phyloP scores from a whole-genome alignment of 2,888 invertebrate genomes.

The Diachrysia chrysitis region DNA sequence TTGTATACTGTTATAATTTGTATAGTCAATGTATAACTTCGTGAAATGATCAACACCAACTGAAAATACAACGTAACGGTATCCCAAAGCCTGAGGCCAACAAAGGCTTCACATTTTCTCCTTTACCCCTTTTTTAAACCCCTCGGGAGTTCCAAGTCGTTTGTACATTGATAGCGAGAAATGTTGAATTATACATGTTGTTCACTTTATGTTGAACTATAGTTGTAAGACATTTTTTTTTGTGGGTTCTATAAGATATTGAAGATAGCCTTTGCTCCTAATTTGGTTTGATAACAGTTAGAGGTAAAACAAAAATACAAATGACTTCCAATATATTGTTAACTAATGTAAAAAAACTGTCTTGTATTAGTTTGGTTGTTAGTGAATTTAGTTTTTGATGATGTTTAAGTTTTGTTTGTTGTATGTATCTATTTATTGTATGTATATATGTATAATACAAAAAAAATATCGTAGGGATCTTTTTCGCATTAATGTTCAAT shows the following conservation, averaged over 20 bases:
- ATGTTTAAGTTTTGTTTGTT: too few relatives aligned
- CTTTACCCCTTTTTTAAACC: not conserved
- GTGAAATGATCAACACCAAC: not conserved
- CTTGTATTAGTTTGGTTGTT: too few relatives aligned
- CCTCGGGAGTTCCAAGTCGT: not conserved
- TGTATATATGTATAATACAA: too few relatives aligned
- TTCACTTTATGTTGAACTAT: not conserved
- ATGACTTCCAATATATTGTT: too few relatives aligned
- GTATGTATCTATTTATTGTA: too few relatives aligned
- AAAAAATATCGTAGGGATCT: too few relatives aligned
- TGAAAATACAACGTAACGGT: not conserved
- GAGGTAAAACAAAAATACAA: too few relatives aligned
- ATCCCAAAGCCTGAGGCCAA: not conserved
- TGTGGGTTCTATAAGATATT: not conserved
- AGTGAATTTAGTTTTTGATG: too few relatives aligned
- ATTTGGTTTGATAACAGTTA: not conserved
- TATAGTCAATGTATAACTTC: not conserved
- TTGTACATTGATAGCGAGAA: not conserved
- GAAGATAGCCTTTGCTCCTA: not conserved
- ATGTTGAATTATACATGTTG: constrained; percentile 6
- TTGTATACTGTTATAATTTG: too few relatives aligned
- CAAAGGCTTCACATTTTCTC: not conserved
- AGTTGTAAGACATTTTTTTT: not conserved
- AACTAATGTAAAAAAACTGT: too few relatives aligned
- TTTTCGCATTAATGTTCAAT: too few relatives aligned